A percentile compares a stretch with the other conserved stretches of the same genome.
phyloP scores from a whole-genome alignment of 2,113 vertebrate species.

The Malurus cyaneus region DNA sequence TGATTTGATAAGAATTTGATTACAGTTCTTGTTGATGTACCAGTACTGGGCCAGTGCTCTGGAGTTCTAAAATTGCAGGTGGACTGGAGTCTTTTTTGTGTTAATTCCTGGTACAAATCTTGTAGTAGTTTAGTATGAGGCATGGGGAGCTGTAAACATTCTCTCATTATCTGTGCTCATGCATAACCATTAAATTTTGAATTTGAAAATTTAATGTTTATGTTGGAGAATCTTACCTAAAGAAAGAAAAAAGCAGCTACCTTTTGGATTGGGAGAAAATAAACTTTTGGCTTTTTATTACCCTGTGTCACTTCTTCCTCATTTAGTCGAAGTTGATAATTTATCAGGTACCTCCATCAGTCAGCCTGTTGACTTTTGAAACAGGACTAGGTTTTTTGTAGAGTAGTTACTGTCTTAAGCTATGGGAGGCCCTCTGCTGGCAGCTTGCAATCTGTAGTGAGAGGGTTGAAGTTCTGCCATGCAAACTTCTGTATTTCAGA shows the following conservation, averaged over 20 bases:
- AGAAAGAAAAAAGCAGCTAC: conserved; percentile 53
- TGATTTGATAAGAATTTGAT: background rate
- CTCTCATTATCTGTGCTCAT: conserved; percentile 59
- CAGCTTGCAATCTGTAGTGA: background rate
- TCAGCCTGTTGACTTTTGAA: background rate
- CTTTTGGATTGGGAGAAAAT: conserved; percentile 25
- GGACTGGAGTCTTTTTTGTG: background rate
- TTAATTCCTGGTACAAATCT: background rate
- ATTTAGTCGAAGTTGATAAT: background rate
- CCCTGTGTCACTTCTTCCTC: background rate
- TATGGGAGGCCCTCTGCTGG: background rate
- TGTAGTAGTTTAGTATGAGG: background rate
- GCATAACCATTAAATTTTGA: conserved; percentile 19
- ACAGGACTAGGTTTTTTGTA: background rate
- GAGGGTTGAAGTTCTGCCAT: background rate
- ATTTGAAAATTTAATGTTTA: conserved; percentile 24
- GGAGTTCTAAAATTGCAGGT: background rate
- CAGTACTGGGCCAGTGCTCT: background rate
- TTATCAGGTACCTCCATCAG: background rate
- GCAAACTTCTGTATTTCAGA: background rate
- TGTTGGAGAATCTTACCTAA: background rate
- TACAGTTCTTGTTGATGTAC: background rate
- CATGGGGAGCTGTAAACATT: conserved; percentile 56
- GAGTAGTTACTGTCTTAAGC: background rate
- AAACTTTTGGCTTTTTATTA: background rate